Base-by-base conservation (phyloP, 2,113 vertebrate species). In the Psammodynastes pulverulentus region DNA sequence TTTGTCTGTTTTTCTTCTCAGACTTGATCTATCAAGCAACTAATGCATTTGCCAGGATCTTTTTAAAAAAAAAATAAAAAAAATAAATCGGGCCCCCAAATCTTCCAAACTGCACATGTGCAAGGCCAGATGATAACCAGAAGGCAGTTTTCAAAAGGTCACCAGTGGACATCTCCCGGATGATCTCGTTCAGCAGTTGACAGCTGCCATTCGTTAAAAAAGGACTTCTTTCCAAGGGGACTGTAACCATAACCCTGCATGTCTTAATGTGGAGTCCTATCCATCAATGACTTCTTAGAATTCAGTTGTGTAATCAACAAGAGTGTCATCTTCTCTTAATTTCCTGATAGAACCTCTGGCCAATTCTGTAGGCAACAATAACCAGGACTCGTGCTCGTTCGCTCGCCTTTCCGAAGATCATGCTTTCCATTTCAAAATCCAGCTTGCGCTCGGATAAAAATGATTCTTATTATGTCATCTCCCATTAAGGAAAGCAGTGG, bases 241-340 rank as follows among this genome's bases (percentile, higher is more conserved):
- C 52, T 24, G 24, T 24, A 58, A 24, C 9, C 4, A 2, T 56
- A 46, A 45, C 45, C 67, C 84, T 24, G 23, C 43, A 8, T 39
- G 9, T 19, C 45, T 53, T 92, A 89, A 89, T 53, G 26, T 48
- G 52, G 24, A 48, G 39, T 39, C 51, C 19, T 26, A 48, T 49
- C 91, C 13, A n/a, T 48, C 79, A 85, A 15, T 58, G 79, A 46
- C 72, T 92, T 86, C 29, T 89, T 58, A 85, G 52, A 58, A 92
- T 92, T n/a, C 29, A 56, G 51, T 92, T 92, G 67, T 84, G 67
- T 56, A 89, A 92, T 84, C 87, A 39, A 89, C 51, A 56, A 89
- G 87, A 89, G 51, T 84, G 86, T 84, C 9, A 87, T 48, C 67
- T 92, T 85, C 88, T 89, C 87, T 85, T 89, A 51, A 92, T 89